Evolutionary conservation across 2,888 invertebrate species (phyloP), one percentile per base, ranked within the genome.

Genomic region (Leucophenga maculata): DNA sequence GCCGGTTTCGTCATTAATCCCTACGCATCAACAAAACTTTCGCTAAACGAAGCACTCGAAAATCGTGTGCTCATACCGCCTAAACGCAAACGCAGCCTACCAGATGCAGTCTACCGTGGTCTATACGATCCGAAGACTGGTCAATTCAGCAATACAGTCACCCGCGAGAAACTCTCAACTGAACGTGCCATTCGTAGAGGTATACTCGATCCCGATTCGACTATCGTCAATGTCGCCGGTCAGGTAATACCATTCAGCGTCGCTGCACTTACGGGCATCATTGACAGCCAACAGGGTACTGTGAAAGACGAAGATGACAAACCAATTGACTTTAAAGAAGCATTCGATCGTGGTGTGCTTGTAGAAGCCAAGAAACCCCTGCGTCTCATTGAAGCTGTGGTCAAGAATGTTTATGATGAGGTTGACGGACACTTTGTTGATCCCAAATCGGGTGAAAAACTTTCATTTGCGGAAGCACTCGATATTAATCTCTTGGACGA

Each of bases 61-160:
- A 92, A 94, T 67, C 95, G 96, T 31, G 89, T 96, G 39, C 92
- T 96, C 65, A 91, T 96, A 6, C 94, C 95, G 9, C 93, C 95
- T 52, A 94, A 95, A 86, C 92, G 93, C 67, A 94, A 94, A 86
- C 92, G 95, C 74, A 95, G 95, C 72, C 90, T 97, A 32, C 94
- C 95, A 0, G 96, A 96, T 89, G 97, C 97, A 1, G 93, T 97
- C n/a, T 94, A 94, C 82, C 94, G 95, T 88, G 96, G 96, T n/a
- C 92, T 95, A 74, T 97, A 96, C 84, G 95, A 97, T 89, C 93
- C 94, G 0, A 91, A 92, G 79, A 93, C 94, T 46, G 96, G 97
- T 60, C 93, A 94, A 83, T 94, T 96, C 84, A 93, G 93, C 48
- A 94, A 94, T 86, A 93, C 95, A 2, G 91, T 92, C 80, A 94